Evolutionary conservation across 2,113 vertebrate species (phyloP).

Genomic region (Arizona elegans): DNA sequence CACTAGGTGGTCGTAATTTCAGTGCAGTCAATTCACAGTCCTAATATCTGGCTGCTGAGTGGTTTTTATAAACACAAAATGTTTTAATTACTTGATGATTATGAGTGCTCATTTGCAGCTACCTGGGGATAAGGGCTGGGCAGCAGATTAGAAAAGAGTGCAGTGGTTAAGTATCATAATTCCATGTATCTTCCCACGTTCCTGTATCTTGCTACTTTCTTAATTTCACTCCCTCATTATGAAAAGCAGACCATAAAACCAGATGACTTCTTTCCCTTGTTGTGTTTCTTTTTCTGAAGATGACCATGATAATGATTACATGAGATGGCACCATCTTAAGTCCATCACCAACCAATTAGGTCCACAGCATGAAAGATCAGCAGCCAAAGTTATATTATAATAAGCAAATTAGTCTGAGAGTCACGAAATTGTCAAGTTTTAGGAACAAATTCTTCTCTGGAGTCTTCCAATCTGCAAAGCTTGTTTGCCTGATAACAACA

Average conservation of each 20-base stretch:
- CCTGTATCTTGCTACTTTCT: slow-evolving; percentile 2
- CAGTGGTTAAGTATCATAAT: slow-evolving; percentile 21
- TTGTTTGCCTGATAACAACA: slow-evolving; percentile 61
- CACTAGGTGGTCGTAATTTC: background rate
- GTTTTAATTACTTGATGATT: slow-evolving; percentile 19
- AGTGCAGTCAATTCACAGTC: background rate
- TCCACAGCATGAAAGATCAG: slow-evolving; percentile 7
- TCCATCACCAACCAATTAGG: slow-evolving; percentile 26
- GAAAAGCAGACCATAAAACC: slow-evolving; percentile 45
- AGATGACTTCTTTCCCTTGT: slow-evolving; percentile 39
- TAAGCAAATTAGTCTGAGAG: slow-evolving; percentile 48
- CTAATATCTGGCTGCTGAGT: background rate
- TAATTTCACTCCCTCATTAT: slow-evolving; percentile 51
- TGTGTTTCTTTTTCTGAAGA: slow-evolving; percentile 43
- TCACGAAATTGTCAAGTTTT: slow-evolving; percentile 36
- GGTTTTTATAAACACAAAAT: background rate
- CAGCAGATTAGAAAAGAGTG: background rate
- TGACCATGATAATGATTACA: background rate
- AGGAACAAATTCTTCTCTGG: slow-evolving; percentile 57
- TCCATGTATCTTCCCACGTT: slow-evolving; percentile 13
- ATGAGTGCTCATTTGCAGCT: background rate
- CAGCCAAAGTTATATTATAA: slow-evolving; percentile 39
- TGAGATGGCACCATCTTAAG: slow-evolving; percentile 21
- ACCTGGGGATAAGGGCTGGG: background rate
- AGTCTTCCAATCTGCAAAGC: slow-evolving; percentile 50